Evolutionary conservation across 2,797 vertebrate species (phyloP), one percentile per base, ranked within the genome.

Genomic region (Galago senegalensis): DNA sequence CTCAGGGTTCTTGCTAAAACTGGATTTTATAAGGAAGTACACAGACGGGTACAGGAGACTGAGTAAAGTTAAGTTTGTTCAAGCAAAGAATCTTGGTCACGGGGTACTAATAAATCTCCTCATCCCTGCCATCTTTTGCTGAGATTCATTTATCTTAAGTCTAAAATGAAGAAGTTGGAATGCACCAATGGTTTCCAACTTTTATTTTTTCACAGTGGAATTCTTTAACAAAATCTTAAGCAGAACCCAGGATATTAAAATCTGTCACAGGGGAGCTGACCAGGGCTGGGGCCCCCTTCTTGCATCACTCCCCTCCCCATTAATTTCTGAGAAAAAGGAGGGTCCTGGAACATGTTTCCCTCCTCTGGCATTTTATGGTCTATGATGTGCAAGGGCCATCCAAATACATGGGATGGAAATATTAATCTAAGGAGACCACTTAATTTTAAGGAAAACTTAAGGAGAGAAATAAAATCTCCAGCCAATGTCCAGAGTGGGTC

Each of bases 371-470:
- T 75, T 31, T 60, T n/a, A n/a, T 10, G 18, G 17, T 72, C 61
- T 23, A 23, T 27, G 72, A 60, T 56, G 83, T 25, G 63, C 2
- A 10, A 0, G 13, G 87, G 83, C 20, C 10, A 29, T 70, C 37
- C 83, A 86, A 88, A 65, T 10, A 58, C 37, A 34, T 20, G 58
- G 37, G 5, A 60, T 25, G 8, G 27, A 87, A 86, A 34, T 25
- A 75, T 7, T 53, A 67, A 61, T 58, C 75, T 46, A 83, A 83
- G 27, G 37, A 80, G 58, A 53, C n/a, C 7, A 13, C 6, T 87
- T 69, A 79, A 60, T 81, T 79, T 80, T 65, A 37, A 89, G 80
- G 49, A 63, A 58, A 37, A 80, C 2, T 65, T 72, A 93, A 90
- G 8, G 70, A 73, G 21, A 84, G 49, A 80, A 7, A 21, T n/a